phyloP scores from a whole-genome alignment of 2,797 vertebrate species.

The Crocodylus rhombifer region DNA sequence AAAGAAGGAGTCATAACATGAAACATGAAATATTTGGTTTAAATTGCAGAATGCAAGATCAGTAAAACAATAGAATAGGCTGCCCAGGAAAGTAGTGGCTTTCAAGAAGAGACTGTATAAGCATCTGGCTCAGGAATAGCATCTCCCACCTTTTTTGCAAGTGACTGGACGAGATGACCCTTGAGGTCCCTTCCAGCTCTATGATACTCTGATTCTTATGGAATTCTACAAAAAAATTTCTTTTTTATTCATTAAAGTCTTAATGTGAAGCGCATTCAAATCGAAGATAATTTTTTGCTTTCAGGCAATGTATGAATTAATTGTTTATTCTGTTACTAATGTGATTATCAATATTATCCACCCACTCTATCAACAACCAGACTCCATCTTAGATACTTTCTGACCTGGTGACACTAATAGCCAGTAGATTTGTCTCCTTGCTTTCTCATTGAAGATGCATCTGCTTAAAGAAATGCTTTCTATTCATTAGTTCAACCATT shows the following conservation, averaged over 20 bases:
- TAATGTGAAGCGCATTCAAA: rapidly evolving
- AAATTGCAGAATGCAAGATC: too few relatives aligned
- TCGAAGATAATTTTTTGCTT: background rate
- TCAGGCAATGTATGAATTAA: background rate
- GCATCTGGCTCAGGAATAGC: too few relatives aligned
- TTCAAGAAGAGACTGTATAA: too few relatives aligned
- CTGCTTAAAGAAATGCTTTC: background rate
- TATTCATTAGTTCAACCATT: background rate
- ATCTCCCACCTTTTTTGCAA: too few relatives aligned
- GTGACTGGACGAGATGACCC: too few relatives aligned
- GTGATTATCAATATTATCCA: background rate
- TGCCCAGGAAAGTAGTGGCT: too few relatives aligned
- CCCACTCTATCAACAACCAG: background rate
- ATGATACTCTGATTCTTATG: too few relatives aligned
- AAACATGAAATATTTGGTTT: too few relatives aligned
- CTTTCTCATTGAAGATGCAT: background rate
- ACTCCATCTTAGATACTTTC: background rate
- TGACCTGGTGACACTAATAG: background rate
- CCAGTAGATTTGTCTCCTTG: background rate
- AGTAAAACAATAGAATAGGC: too few relatives aligned
- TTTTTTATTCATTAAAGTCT: background rate
- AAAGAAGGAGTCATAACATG: too few relatives aligned
- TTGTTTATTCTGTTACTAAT: background rate
- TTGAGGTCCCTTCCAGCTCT: too few relatives aligned
- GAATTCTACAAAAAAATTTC: too few relatives aligned